These are phyloP conservation scores for Rhimphoctona megacephalus DNA, from an alignment of 2,888 invertebrate species.

Conservation along the genomic window DNA sequence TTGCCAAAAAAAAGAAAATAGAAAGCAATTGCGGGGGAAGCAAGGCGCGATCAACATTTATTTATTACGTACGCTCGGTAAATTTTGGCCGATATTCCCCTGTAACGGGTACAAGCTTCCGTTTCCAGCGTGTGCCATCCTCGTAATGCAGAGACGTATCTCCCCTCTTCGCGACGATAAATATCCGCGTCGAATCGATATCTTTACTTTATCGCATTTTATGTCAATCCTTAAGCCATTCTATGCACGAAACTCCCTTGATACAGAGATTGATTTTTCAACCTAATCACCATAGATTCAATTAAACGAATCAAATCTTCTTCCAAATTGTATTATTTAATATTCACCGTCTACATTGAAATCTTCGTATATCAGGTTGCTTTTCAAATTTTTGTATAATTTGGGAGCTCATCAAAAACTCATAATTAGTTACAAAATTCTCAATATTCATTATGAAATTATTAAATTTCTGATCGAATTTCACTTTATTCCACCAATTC, in stretches of 20 bases:
- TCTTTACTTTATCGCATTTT: conserved; percentile 54
- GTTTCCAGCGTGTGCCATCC: conserved; percentile 54
- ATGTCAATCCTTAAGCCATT: conserved; percentile 21
- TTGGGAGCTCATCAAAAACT: not conserved
- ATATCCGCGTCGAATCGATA: conserved; percentile 54
- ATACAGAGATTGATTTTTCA: conserved; percentile 4
- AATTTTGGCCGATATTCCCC: conserved; percentile 65
- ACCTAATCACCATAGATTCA: conserved; percentile 5
- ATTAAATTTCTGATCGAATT: not conserved
- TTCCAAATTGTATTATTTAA: not conserved
- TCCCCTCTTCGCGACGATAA: conserved; percentile 54
- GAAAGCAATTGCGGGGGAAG: conserved; percentile 44
- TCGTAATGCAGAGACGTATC: conserved; percentile 60
- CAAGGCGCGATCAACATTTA: conserved; percentile 67
- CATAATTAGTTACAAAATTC: not conserved
- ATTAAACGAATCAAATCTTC: conserved; percentile 28
- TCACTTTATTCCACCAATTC: not conserved
- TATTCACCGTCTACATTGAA: not conserved
- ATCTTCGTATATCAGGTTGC: not conserved
- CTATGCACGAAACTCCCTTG: not conserved
- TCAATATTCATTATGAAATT: not conserved
- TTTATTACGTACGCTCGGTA: conserved; percentile 69
- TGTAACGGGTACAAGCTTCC: conserved; percentile 65
- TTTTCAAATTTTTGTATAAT: not conserved
- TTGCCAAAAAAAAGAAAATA: conserved; percentile 56